These are phyloP conservation scores for Sebastiscus albofasciatus DNA, from an alignment of 2,797 vertebrate genomes.

Conservation along the genomic window DNA sequence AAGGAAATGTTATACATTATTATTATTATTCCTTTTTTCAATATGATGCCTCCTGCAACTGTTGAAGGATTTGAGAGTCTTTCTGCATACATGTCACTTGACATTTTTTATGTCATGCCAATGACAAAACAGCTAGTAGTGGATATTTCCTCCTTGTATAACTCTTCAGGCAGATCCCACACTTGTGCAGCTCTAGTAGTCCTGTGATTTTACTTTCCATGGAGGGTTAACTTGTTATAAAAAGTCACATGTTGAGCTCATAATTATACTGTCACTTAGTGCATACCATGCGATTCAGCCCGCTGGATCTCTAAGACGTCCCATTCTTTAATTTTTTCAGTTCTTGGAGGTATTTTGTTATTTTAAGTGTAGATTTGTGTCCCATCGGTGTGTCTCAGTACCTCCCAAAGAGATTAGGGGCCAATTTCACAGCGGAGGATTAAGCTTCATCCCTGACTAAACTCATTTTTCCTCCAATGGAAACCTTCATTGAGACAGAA, in stretches of 20 bases:
- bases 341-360: slow-evolving; percentile 42
- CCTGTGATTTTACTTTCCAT: not conserved
- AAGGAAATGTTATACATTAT: not conserved
- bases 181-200: not conserved
- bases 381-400: slow-evolving; percentile 27
- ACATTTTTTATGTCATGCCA: not conserved
- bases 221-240: slow-evolving; percentile 8
- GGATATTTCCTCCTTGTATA: not conserved
- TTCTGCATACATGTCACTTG: not conserved
- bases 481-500: slow-evolving; percentile 58
- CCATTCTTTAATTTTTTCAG: not conserved
- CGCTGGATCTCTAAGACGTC: not conserved
- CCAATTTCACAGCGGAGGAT: slow-evolving; percentile 64
- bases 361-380: slow-evolving; percentile 48
- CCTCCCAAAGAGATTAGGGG: slow-evolving; percentile 55
- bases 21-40: not conserved
- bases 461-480: slow-evolving; percentile 36
- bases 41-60: not conserved
- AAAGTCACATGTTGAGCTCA: slow-evolving; percentile 24
- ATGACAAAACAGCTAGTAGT: not conserved
- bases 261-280: slow-evolving; percentile 36
- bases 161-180: not conserved
- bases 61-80: not conserved
- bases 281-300: not conserved
- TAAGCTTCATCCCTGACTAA: slow-evolving; percentile 57